Percentiles rank a stretch among this genome's conserved stretches.
Evolutionary conservation across 2,888 invertebrate genomes (phyloP).

Genomic region (Timema cristinae): DNA sequence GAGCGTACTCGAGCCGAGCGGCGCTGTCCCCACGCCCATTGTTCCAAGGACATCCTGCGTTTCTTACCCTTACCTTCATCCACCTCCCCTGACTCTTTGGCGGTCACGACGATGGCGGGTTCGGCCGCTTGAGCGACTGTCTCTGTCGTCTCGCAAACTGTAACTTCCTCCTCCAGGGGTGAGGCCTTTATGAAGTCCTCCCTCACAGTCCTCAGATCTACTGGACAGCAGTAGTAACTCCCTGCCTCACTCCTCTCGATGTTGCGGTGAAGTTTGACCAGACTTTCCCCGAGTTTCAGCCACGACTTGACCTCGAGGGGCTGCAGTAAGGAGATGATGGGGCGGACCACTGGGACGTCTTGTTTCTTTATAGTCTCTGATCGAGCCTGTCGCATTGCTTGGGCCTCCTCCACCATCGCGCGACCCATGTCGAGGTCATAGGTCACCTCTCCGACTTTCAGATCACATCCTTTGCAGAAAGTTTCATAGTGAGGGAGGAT

Average conservation of each 20-base stretch:
- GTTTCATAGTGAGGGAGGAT: slow-evolving; percentile 62
- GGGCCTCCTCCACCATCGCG: too few relatives aligned
- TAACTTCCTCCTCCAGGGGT: too few relatives aligned
- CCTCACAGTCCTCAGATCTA: too few relatives aligned
- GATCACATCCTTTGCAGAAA: slow-evolving; percentile 57
- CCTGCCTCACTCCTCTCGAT: slow-evolving; percentile 32
- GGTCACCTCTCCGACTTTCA: slow-evolving; percentile 19
- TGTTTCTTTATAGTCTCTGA: too few relatives aligned
- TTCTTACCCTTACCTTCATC: slow-evolving; percentile 54
- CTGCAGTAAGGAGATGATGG: slow-evolving; percentile 52
- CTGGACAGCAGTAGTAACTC: too few relatives aligned
- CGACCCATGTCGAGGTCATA: too few relatives aligned
- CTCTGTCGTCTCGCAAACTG: too few relatives aligned
- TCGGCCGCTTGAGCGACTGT: too few relatives aligned
- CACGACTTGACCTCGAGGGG: slow-evolving; percentile 58
- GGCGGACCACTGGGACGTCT: too few relatives aligned
- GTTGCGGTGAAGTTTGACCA: slow-evolving; percentile 61
- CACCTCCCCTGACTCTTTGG: slow-evolving; percentile 40
- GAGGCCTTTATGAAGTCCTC: too few relatives aligned
- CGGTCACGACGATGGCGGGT: too few relatives aligned
- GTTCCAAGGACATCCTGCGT: slow-evolving; percentile 68
- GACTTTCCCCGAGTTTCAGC: slow-evolving; percentile 61
- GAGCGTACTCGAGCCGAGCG: slow-evolving; percentile 51
- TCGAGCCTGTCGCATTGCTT: too few relatives aligned
- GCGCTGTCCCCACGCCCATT: slow-evolving; percentile 69